Evolutionary conservation across 2,888 invertebrate species (phyloP).

Genomic region (Oeneis ivallda): DNA sequence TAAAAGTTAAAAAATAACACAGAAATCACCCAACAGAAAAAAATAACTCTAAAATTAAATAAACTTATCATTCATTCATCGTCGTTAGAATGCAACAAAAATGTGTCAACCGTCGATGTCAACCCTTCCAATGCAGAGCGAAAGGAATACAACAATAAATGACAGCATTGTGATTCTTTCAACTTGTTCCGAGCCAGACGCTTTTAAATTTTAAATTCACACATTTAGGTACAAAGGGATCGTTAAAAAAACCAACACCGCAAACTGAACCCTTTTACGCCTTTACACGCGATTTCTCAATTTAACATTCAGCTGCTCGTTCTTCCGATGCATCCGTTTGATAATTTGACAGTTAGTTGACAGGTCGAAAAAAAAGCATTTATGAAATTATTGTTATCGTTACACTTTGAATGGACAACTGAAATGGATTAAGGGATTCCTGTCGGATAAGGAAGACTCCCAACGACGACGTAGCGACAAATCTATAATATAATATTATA

Average conservation of each 20-base stretch:
- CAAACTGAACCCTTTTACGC: slow-evolving; percentile 61
- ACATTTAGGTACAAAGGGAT: slow-evolving; percentile 54
- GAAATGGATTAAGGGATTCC: slow-evolving; percentile 63
- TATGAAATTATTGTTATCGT: slow-evolving; percentile 61
- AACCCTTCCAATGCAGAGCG: slow-evolving; percentile 45
- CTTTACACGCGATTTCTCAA: slow-evolving; percentile 53
- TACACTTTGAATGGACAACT: slow-evolving; percentile 49
- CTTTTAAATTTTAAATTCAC: slow-evolving; percentile 54
- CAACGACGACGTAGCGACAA: slow-evolving; percentile 44
- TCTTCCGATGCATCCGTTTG: slow-evolving; percentile 61
- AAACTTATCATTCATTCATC: slow-evolving; percentile 19
- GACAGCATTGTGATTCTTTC: slow-evolving; percentile 47
- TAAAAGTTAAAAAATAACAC: too few species aligned
- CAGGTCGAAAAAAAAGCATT: slow-evolving; percentile 54
- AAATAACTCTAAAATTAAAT: not conserved
- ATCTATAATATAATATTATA: too few species aligned
- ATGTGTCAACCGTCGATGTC: too few species aligned
- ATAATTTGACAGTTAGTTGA: slow-evolving; percentile 74
- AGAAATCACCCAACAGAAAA: not conserved
- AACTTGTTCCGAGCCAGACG: slow-evolving; percentile 45
- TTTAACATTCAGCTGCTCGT: slow-evolving; percentile 64
- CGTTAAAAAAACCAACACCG: slow-evolving; percentile 66
- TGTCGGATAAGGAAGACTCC: slow-evolving; percentile 57
- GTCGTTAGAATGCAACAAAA: slow-evolving; percentile 25
- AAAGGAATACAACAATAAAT: slow-evolving; percentile 49